Conservation (phyloP, 2,888 invertebrate species). For the Endotricha flammealis region DNA sequence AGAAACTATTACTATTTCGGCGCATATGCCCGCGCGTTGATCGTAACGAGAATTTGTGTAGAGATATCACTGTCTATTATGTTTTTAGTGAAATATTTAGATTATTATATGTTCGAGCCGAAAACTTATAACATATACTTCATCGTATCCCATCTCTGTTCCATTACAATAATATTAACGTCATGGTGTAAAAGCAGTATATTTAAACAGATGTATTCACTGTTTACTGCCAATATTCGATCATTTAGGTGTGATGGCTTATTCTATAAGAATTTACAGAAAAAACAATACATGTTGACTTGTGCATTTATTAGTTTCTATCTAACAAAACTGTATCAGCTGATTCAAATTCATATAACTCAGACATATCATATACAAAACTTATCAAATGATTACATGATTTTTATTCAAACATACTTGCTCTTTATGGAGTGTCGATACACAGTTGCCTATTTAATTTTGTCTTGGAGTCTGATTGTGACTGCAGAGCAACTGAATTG, state of each 20-base stretch:
- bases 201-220: neutral
- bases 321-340: neutral
- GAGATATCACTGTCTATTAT: neutral
- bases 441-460: neutral
- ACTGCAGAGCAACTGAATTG: neutral
- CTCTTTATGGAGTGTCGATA: neutral
- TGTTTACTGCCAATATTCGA: neutral
- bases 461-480: neutral
- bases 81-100: neutral
- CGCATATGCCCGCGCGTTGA: neutral
- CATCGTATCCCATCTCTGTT: neutral
- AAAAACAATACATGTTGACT: neutral
- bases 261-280: neutral
- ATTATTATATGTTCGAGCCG: neutral
- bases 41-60: neutral
- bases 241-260: neutral
- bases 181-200: neutral
- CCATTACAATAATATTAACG: neutral
- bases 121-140: neutral
- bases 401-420: neutral
- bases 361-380: neutral
- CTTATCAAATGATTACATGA: neutral
- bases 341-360: neutral
- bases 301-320: neutral
- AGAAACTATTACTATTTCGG: neutral